Base-by-base conservation (phyloP, 2,888 invertebrate species). In the Rhodophaea formosa region DNA sequence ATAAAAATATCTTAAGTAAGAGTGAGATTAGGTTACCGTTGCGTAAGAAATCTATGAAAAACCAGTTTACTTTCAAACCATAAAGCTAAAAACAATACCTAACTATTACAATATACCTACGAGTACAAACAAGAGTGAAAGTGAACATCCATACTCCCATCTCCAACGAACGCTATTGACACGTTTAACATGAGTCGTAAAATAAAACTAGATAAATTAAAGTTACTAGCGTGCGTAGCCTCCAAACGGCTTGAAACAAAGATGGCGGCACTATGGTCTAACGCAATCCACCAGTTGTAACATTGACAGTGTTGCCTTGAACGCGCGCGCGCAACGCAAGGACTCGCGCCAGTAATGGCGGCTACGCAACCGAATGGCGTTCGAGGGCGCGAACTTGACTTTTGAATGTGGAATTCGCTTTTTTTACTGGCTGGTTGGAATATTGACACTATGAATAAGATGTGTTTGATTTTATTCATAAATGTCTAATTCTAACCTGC, bases 351-450 rank as follows among this genome's bases (percentile, higher is more conserved):
- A 62, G 67, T 65, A 69, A 60, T 61, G 45, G 58, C 61, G 56
- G 61, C 58, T 63, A 67, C 65, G 65, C 64, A 63, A 66, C 68
- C 62, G 64, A 66, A 62, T 64, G 54, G 64, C 66, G 67, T 75
- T 71, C 74, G 75, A 78, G 79, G 80, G 82, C 79, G 78, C 72
- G 78, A 77, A 79, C 79, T 80, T 79, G 74, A 72, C 71, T 69
- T 62, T 58, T 60, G 44, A 59, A 44, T 54, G 56, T 54, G 8
- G 59, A 57, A 53, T 56, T n/a, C 51, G 17, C 23, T 30, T 54
- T 53, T 43, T 53, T 43, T 42, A 8, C 35, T 52, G 32, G 32
- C 12, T 39, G 30, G 16, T n/a, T 46, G 39, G 23, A 23, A 23
- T 23, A 3, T 23, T 23, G 23, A 23, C n/a, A 5, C 5, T 23